Conservation (phyloP, 92 coral and sea anemone species). For the Anthopleura xanthogrammica region DNA sequence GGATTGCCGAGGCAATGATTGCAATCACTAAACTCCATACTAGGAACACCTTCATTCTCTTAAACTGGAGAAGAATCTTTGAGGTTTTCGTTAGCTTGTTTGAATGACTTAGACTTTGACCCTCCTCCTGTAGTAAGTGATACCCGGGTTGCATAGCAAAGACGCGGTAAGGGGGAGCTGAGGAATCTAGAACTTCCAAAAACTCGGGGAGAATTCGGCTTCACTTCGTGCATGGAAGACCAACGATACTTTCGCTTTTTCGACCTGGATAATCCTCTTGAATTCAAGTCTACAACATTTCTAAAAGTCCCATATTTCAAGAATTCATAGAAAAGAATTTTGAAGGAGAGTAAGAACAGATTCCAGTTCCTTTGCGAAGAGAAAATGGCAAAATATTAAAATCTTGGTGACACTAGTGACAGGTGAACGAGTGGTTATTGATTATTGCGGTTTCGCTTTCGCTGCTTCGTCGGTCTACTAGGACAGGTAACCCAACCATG, state of each 20-base stretch:
- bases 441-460: neutral
- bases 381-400: neutral
- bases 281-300: neutral
- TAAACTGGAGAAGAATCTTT: slow-evolving; percentile 34
- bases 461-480: neutral
- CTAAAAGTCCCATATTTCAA: neutral
- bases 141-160: neutral
- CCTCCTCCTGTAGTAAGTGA: neutral
- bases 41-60: slow-evolving; percentile 47
- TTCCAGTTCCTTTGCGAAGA: neutral
- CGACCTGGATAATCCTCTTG: neutral
- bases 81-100: neutral
- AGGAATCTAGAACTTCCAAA: neutral
- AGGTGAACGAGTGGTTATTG: slow-evolving; percentile 3
- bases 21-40: slow-evolving; percentile 32
- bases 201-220: neutral
- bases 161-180: neutral
- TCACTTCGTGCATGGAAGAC: neutral
- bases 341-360: neutral
- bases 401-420: neutral
- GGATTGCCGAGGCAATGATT: slow-evolving; percentile 32
- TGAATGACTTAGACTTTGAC: slow-evolving; percentile 2
- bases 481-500: neutral
- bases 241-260: neutral
- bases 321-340: neutral